phyloP scores from a whole-genome alignment of 2,113 vertebrate species.

The Vidua chalybeata region DNA sequence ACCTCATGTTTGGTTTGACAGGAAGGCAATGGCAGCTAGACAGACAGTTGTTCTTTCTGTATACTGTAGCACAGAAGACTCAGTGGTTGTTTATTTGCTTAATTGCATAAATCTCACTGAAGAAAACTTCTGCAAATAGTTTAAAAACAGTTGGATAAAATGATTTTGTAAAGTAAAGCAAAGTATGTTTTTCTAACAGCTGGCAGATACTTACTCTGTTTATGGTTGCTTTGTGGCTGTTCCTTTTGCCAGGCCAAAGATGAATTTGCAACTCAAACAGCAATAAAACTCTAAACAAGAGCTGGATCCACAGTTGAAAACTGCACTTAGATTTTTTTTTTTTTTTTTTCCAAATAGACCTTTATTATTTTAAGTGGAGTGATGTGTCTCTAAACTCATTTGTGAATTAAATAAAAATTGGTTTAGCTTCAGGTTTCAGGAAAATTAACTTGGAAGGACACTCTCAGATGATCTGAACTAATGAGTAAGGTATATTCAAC shows the following conservation, averaged over 20 bases:
- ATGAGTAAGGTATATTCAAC: neutral
- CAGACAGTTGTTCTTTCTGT: neutral
- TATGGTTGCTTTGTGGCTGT: neutral
- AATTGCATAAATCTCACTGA: neutral
- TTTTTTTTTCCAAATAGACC: neutral
- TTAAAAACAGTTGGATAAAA: neutral
- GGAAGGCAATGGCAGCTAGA: neutral
- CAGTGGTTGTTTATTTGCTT: neutral
- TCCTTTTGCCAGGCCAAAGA: neutral
- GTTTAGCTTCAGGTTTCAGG: neutral
- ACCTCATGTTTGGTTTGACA: neutral
- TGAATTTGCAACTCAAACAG: neutral
- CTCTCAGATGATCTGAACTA: neutral
- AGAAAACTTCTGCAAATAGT: neutral
- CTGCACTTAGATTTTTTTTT: neutral
- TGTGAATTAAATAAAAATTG: neutral
- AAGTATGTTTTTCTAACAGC: neutral
- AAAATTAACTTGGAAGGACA: neutral
- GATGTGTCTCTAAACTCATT: neutral
- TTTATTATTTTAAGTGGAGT: neutral
- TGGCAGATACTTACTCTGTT: neutral
- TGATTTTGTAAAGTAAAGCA: neutral
- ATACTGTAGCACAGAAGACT: neutral
- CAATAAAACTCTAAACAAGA: neutral
- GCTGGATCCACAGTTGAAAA: neutral